A percentile compares a stretch with the other conserved stretches of the same genome.
Conservation (phyloP, 2,797 vertebrate species). For the Coregonus suidteri region DNA sequence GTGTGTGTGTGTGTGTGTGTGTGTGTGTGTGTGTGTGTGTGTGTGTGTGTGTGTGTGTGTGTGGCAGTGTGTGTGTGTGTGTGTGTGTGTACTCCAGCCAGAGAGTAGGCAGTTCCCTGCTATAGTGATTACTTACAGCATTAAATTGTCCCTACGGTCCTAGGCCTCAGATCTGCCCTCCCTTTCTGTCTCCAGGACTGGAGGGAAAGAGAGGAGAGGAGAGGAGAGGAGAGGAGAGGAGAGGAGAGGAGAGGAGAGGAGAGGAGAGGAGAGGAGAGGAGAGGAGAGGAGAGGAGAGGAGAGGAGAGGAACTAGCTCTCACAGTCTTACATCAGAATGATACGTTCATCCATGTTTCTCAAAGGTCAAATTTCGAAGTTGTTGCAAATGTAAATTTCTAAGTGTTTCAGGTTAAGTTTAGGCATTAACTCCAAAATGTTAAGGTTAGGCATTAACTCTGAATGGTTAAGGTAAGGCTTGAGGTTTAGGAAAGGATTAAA, state of each 20-base stretch:
- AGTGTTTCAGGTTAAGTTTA: no score
- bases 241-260: constrained; percentile 37
- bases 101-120: background rate
- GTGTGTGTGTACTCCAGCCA: background rate
- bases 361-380: no score
- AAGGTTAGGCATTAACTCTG: no score
- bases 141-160: constrained; percentile 3
- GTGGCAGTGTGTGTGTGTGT: constrained; percentile 5
- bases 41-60: constrained; percentile 5
- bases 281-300: background rate
- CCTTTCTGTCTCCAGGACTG: background rate
- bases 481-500: no score
- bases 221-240: constrained; percentile 14
- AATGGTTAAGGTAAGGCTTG: no score
- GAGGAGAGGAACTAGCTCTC: background rate
- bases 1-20: constrained; percentile 21
- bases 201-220: constrained; percentile 27
- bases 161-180: constrained; percentile 3
- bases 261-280: constrained; percentile 21
- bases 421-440: no score
- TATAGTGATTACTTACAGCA: constrained; percentile 9
- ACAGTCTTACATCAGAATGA: no score
- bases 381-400: no score
- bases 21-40: constrained; percentile 9
- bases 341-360: no score